Conservation (phyloP, 2,888 invertebrate genomes). For the Spatulosminthurus flaviceps region DNA sequence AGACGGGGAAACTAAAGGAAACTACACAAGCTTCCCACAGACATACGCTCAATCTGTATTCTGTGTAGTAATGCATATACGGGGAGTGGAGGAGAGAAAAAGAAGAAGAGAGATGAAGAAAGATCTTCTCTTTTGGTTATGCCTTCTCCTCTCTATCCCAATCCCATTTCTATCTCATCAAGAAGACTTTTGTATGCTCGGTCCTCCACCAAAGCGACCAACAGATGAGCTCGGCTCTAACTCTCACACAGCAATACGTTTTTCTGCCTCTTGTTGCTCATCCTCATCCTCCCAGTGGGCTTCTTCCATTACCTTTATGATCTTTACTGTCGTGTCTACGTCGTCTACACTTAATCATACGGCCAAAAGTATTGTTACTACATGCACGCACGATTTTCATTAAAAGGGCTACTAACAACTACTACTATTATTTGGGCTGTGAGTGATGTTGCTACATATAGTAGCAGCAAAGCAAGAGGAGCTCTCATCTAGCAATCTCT, state of each 20-base stretch:
- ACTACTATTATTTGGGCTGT: too few species aligned
- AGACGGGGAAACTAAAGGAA: neutral
- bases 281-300: conserved; percentile 37
- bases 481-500: too few species aligned
- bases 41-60: too few species aligned
- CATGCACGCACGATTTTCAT: conserved; percentile 14
- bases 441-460: too few species aligned
- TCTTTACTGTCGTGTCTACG: conserved; percentile 28
- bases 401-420: neutral
- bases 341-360: neutral
- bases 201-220: neutral
- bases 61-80: conserved; percentile 1
- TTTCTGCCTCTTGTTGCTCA: conserved; percentile 26
- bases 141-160: conserved; percentile 31
- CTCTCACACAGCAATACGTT: conserved; percentile 8
- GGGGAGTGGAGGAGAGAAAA: neutral
- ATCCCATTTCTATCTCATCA: conserved; percentile 43
- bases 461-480: too few species aligned
- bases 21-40: too few species aligned
- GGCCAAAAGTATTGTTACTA: neutral
- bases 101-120: conserved; percentile 22
- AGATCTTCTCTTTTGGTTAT: neutral
- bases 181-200: conserved; percentile 18
- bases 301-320: conserved; percentile 26
- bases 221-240: conserved; percentile 7